Percentiles rank a stretch among this genome's conserved stretches.
Evolutionary conservation across 2,888 invertebrate genomes (phyloP).

Genomic region (Epinotia brunnichana): DNA sequence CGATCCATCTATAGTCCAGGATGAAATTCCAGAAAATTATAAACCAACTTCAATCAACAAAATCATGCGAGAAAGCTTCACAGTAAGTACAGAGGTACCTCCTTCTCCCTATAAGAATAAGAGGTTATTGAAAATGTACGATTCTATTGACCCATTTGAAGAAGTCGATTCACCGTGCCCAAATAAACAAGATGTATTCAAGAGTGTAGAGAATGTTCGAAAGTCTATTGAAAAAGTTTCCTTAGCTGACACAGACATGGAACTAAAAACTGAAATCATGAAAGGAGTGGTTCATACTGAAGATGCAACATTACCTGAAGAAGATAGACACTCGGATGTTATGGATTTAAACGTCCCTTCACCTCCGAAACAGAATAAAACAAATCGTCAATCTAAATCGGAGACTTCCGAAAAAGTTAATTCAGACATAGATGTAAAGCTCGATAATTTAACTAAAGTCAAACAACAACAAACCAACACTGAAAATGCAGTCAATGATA

Average conservation of each 20-base stretch:
- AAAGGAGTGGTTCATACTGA: not conserved
- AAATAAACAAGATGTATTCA: constrained; percentile 22
- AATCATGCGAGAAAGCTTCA: constrained; percentile 65
- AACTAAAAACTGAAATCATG: constrained; percentile 43
- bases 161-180: constrained; percentile 57
- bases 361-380: not conserved
- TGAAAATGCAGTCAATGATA: not conserved
- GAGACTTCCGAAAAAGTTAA: not conserved
- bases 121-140: constrained; percentile 56
- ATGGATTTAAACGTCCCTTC: not conserved
- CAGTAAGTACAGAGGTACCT: constrained; percentile 56
- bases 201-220: constrained; percentile 49
- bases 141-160: constrained; percentile 71
- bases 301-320: not conserved
- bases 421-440: not conserved
- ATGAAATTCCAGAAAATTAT: constrained; percentile 56
- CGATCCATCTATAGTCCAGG: constrained; percentile 68
- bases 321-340: not conserved
- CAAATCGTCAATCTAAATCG: not conserved
- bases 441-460: not conserved
- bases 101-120: constrained; percentile 54
- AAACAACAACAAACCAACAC: constrained; percentile 4
- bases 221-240: constrained; percentile 58
- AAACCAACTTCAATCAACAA: constrained; percentile 67
- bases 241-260: constrained; percentile 51